These are phyloP conservation scores for Myotis daubentonii DNA, from an alignment of 2,797 vertebrate species.

Conservation along the genomic window DNA sequence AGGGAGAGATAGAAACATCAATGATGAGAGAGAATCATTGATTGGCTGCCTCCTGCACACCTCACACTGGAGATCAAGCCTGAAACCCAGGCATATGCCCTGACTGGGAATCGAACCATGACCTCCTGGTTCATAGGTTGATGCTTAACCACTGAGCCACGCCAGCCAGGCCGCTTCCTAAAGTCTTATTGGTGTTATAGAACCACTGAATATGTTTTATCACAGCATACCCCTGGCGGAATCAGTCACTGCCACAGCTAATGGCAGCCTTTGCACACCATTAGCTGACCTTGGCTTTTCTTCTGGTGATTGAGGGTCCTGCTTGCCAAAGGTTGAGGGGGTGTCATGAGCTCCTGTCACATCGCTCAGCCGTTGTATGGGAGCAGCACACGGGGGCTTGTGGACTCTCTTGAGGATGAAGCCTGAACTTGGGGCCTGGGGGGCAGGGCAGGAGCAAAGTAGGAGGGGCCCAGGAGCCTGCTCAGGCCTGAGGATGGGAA, in stretches of 20 bases:
- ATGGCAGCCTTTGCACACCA: conserved; percentile 12
- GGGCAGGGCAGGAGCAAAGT: no score
- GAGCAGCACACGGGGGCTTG: no score
- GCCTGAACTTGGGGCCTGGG: not conserved
- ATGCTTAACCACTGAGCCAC: no score
- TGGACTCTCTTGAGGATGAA: not conserved
- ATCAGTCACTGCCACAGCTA: not conserved
- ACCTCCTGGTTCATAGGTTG: no score
- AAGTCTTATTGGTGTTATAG: not conserved
- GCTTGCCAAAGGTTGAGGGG: not conserved
- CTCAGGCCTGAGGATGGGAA: not conserved
- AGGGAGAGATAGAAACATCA: no score
- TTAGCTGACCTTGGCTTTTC: conserved; percentile 43
- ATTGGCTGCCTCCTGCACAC: no score
- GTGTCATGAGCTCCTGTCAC: accelerated
- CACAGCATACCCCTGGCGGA: not conserved
- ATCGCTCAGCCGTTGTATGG: not conserved
- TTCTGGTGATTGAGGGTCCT: conserved; percentile 19
- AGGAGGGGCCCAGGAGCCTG: no score
- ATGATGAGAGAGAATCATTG: no score
- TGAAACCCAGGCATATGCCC: no score
- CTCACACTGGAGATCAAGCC: no score
- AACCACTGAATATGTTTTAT: conserved; percentile 24
- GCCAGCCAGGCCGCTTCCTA: not conserved
- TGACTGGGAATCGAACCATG: no score